These are phyloP conservation scores for Drosophila nigricruria DNA, from an alignment of 2,888 invertebrate species.

Conservation along the genomic window DNA sequence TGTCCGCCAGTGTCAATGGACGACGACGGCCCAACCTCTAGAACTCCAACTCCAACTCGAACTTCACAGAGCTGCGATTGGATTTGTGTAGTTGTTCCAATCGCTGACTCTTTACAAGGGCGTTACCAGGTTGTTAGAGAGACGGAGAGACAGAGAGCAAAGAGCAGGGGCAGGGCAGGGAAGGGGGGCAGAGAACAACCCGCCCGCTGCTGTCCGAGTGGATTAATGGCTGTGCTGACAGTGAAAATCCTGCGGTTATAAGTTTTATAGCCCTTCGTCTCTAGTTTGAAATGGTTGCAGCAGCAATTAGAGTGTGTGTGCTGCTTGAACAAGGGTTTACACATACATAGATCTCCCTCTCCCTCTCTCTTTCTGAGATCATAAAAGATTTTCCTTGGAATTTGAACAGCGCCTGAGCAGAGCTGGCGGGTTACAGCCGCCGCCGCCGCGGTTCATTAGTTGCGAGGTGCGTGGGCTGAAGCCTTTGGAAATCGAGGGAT, in stretches of 20 bases:
- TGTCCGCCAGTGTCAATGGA: conserved; percentile 48
- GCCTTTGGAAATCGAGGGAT: conserved; percentile 27
- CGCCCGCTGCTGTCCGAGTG: conserved; percentile 42
- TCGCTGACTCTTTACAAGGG: conserved; percentile 60
- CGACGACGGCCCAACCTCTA: conserved; percentile 3
- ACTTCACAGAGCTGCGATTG: conserved; percentile 1
- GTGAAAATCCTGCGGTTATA: conserved; percentile 80
- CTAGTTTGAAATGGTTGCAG: conserved; percentile 47
- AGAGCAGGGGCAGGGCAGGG: neutral
- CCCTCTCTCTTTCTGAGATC: conserved; percentile 35
- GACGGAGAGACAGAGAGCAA: neutral
- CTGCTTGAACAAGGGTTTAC: conserved; percentile 38
- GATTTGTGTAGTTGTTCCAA: conserved; percentile 17
- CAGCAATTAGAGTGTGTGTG: conserved; percentile 69
- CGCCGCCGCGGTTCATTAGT: conserved; percentile 61
- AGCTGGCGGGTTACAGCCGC: conserved; percentile 31
- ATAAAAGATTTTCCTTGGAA: conserved; percentile 72
- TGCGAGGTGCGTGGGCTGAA: conserved; percentile 60
- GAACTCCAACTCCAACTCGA: conserved; percentile 5
- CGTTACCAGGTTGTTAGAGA: conserved; percentile 70
- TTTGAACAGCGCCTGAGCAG: conserved; percentile 40
- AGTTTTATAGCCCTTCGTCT: conserved; percentile 70
- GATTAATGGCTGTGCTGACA: conserved; percentile 75
- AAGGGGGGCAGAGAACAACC: conserved; percentile 30
- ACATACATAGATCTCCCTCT: conserved; percentile 36